Conservation (phyloP, 2,888 invertebrate species). For the Onthophagus sagittarius region DNA sequence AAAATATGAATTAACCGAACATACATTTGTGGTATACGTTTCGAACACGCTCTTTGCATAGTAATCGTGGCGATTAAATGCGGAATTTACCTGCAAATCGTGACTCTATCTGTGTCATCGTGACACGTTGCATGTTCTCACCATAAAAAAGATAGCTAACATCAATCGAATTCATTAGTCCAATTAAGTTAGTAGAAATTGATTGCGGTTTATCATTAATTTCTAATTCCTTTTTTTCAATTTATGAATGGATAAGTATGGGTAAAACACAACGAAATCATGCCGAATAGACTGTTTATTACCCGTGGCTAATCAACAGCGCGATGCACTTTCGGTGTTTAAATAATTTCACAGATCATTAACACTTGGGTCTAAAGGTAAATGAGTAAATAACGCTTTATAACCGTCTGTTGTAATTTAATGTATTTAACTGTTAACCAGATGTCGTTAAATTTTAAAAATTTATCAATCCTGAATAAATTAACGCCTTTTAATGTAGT, state of each 20-base stretch:
- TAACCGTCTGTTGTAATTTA: no score
- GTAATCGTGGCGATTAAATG: not conserved
- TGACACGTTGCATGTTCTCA: not conserved
- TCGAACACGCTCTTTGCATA: not conserved
- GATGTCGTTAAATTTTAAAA: no score
- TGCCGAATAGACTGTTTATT: not conserved
- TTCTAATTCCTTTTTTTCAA: not conserved
- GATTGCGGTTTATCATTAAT: not conserved
- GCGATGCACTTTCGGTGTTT: not conserved
- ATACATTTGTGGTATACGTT: not conserved
- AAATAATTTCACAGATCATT: not conserved
- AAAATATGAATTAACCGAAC: not conserved
- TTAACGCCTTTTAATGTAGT: no score
- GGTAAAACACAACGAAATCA: not conserved
- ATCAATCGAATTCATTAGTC: not conserved
- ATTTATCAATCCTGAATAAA: no score
- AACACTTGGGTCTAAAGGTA: not conserved
- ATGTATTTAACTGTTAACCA: not conserved
- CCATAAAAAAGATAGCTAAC: not conserved
- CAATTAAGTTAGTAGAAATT: not conserved
- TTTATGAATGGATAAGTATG: not conserved
- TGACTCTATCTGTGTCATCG: not conserved
- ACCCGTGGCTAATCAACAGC: not conserved
- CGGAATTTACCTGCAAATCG: not conserved
- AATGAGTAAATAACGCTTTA: no score